A percentile compares a stretch with the other conserved stretches of the same genome.
These are phyloP conservation scores for Sussaba pulchella DNA, from an alignment of 2,888 invertebrate genomes.

Conservation along the genomic window DNA sequence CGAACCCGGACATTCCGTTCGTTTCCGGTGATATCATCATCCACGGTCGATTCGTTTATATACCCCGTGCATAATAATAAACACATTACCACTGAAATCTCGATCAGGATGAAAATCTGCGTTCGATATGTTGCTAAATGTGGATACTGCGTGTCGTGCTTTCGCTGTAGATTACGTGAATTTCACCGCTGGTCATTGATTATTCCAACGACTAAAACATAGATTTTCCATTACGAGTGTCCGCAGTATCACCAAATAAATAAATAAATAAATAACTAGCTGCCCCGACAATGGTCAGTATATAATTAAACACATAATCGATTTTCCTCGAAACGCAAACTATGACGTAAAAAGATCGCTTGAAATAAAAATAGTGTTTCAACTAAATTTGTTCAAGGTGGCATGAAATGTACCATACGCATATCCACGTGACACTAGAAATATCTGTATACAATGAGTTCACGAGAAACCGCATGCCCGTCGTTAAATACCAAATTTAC, in stretches of 20 bases:
- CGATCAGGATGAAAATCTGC: conserved; percentile 51
- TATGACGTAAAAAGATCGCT: too few relatives aligned
- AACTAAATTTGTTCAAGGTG: background rate
- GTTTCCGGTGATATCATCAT: background rate
- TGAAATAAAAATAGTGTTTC: background rate
- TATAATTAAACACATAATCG: too few relatives aligned
- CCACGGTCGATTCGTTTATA: background rate
- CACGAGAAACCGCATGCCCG: conserved; percentile 42
- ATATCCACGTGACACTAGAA: background rate
- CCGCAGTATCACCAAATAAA: background rate
- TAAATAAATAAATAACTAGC: too few relatives aligned
- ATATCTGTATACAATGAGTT: conserved; percentile 49
- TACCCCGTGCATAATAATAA: background rate
- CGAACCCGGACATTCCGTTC: background rate
- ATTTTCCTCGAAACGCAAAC: too few relatives aligned
- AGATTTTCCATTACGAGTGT: background rate
- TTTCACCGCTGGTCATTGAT: background rate
- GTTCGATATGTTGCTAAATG: conserved; percentile 14
- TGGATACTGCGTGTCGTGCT: background rate
- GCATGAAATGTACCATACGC: background rate
- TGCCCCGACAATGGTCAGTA: too few relatives aligned
- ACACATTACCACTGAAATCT: background rate
- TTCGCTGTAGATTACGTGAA: background rate
- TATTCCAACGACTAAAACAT: background rate
- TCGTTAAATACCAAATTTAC: conserved; percentile 23